These are phyloP conservation scores for Eutrigla gurnardus DNA, from an alignment of 2,797 vertebrate species.

Conservation along the genomic window DNA sequence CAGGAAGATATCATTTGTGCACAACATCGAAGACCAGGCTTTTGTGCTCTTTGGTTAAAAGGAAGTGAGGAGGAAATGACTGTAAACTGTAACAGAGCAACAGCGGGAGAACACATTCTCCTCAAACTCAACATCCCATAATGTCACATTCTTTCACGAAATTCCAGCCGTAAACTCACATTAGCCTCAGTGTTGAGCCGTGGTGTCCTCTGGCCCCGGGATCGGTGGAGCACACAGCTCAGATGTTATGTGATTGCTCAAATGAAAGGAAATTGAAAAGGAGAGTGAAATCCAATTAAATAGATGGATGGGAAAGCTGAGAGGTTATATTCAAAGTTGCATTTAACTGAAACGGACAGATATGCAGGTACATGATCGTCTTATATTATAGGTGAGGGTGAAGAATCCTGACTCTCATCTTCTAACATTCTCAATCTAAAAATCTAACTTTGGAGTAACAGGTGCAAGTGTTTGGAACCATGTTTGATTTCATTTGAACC, in stretches of 20 bases:
- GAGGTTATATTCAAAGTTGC: slow-evolving; percentile 4
- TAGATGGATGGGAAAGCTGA: slow-evolving; percentile 4
- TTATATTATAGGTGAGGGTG: neutral
- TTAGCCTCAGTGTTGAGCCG: neutral
- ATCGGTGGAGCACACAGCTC: neutral
- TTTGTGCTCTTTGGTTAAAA: neutral
- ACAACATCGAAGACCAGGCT: neutral
- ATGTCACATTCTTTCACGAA: slow-evolving; percentile 1
- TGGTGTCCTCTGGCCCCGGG: neutral
- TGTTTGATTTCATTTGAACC: too few relatives aligned
- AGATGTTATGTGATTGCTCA: neutral
- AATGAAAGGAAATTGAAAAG: slow-evolving; percentile 21
- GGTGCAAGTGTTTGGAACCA: too few relatives aligned
- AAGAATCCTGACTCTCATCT: neutral
- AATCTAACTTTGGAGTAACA: too few relatives aligned
- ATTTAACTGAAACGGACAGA: slow-evolving; percentile 8
- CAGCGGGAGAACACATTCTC: neutral
- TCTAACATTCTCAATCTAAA: neutral
- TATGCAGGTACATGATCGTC: neutral
- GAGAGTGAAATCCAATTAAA: slow-evolving; percentile 21
- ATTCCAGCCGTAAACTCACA: neutral
- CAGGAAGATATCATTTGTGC: neutral
- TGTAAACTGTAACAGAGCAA: neutral
- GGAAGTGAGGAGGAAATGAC: neutral
- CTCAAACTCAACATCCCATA: neutral